Conservation (phyloP, 2,113 vertebrate species). For the Taxidea taxus region DNA sequence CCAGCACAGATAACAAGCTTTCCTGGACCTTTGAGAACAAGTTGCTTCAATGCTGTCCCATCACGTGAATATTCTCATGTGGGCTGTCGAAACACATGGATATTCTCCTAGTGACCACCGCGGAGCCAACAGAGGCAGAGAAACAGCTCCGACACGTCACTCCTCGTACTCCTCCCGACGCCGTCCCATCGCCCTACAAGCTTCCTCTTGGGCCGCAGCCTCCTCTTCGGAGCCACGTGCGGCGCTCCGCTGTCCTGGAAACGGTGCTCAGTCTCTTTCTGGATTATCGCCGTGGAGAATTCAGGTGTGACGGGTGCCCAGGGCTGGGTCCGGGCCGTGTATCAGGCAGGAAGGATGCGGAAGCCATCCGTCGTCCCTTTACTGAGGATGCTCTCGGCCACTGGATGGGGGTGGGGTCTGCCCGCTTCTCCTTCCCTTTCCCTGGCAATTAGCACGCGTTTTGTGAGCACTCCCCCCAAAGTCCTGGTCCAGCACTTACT, state of each 20-base stretch:
- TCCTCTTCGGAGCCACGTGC: rapidly evolving
- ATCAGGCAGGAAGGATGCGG: background rate
- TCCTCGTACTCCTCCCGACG: rapidly evolving
- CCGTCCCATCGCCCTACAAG: rapidly evolving
- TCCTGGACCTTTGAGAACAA: background rate
- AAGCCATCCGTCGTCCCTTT: too few species aligned
- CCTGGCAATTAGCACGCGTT: too few species aligned
- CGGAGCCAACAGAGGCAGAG: background rate
- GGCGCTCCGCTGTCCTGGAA: too few species aligned
- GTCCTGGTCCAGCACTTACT: too few species aligned
- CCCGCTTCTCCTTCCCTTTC: background rate
- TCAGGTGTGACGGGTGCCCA: rapidly evolving
- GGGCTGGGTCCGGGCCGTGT: background rate
- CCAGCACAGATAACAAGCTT: too few species aligned
- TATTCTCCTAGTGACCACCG: background rate
- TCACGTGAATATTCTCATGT: rapidly evolving
- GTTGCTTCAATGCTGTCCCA: rapidly evolving
- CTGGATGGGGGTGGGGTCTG: background rate
- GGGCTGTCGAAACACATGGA: rapidly evolving
- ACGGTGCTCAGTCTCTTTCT: background rate
- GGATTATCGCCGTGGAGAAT: rapidly evolving
- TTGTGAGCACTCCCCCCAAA: rapidly evolving
- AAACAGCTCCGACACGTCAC: rapidly evolving
- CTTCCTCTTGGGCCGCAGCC: background rate
- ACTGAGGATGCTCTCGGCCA: background rate